Base-by-base conservation (phyloP, 2,888 invertebrate genomes). In the Euproctis similis region DNA sequence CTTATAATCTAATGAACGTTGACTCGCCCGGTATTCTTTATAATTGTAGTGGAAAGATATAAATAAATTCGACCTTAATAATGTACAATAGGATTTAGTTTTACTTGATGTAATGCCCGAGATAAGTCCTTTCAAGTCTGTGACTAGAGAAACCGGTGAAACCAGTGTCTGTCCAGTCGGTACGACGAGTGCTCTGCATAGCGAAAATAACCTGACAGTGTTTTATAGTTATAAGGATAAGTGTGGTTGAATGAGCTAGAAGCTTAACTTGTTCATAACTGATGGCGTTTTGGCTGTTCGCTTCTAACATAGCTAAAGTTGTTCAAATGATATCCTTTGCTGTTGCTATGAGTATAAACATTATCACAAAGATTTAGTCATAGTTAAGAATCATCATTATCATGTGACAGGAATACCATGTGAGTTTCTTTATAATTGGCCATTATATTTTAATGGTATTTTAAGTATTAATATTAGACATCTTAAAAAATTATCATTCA, bases 141-240 rank as follows among this genome's bases (percentile, higher is more conserved):
- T 14, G 10, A 12, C 0, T 2, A 10, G 3, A 17, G 28, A 59
- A 76, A 77, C 77, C 77, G 76, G 77, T 76, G 58, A 43, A 58
- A 75, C 77, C 66, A 60, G 70, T 72, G 67, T 66, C 72, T 64
- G 68, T 47, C 59, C 60, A 55, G 63, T 54, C 48, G 40, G 57
- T 53, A 54, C 53, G 44, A 47, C 40, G 25, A 63, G 59, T 59
- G 64, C 61, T 67, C 64, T 56, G 65, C 53, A 59, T 66, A 64
- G 73, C 67, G 68, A 76, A 73, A 73, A 69, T 61, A 67, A 64
- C 57, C 53, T n/a, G n/a, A n/a, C n/a, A n/a, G 55, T 57, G 53
- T 45, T 59, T 55, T 52, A 47, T 62, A 59, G 46, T 59, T 55
- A 59, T 54, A 50, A 48, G 55, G 39, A 39, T 49, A 53, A 46